Conservation (phyloP, 2,797 vertebrate species). For the Paedocypris micromegethes region DNA sequence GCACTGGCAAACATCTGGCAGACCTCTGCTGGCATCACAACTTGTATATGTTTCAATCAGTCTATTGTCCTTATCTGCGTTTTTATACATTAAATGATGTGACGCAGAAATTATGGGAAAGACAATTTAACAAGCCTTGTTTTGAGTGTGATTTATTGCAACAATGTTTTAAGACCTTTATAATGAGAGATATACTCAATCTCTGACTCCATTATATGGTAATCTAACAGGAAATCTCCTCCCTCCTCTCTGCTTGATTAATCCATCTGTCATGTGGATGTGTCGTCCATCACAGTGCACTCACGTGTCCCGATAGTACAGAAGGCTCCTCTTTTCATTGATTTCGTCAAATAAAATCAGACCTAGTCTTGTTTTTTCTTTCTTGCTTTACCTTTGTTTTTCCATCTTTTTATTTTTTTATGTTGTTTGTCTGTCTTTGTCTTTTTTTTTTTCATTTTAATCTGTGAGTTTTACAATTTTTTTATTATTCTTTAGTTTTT, state of each 20-base stretch:
- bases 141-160: no score
- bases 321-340: neutral
- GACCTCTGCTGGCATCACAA: conserved; percentile 28
- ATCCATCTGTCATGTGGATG: conserved; percentile 56
- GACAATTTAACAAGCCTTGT: no score
- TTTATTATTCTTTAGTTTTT: no score
- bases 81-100: no score
- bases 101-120: no score
- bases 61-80: no score
- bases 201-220: conserved; percentile 28
- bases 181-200: conserved; percentile 52
- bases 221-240: conserved; percentile 41
- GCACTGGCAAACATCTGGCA: conserved; percentile 58
- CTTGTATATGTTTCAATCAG: neutral
- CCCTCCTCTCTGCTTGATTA: conserved; percentile 3
- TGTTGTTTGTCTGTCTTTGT: no score
- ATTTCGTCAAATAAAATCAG: neutral
- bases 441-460: no score
- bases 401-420: no score
- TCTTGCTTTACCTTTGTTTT: no score
- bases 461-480: no score
- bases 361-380: no score
- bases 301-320: neutral
- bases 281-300: neutral
- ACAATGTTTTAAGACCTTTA: neutral